These are phyloP conservation scores for Habrosyne pyritoides DNA, from an alignment of 2,888 invertebrate species.

Conservation along the genomic window DNA sequence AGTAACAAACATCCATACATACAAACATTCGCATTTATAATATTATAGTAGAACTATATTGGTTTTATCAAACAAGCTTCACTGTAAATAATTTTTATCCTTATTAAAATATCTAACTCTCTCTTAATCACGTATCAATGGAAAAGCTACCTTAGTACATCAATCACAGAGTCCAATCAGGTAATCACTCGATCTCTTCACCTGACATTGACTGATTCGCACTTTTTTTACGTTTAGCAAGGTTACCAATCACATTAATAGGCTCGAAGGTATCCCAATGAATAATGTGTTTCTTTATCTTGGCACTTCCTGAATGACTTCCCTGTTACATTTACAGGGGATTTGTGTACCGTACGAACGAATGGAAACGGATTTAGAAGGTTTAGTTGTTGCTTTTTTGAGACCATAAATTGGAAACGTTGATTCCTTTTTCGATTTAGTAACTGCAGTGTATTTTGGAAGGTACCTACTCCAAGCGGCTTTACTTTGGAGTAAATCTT, in stretches of 20 bases:
- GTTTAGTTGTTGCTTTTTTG: neutral
- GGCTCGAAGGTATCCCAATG: slow-evolving; percentile 19
- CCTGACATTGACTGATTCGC: slow-evolving; percentile 49
- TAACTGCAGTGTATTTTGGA: neutral
- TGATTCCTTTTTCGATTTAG: neutral
- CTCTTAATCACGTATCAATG: slow-evolving; percentile 1
- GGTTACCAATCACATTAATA: slow-evolving; percentile 30
- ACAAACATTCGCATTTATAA: too few species aligned
- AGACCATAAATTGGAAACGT: slow-evolving; percentile 9
- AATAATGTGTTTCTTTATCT: slow-evolving; percentile 24
- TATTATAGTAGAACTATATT: too few species aligned
- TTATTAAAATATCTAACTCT: neutral
- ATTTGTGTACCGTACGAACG: slow-evolving; percentile 8
- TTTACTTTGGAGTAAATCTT: neutral
- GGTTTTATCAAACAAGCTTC: too few species aligned
- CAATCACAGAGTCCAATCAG: slow-evolving; percentile 45
- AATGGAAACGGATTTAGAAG: neutral
- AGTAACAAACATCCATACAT: too few species aligned
- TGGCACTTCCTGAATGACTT: slow-evolving; percentile 20
- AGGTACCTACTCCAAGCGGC: neutral
- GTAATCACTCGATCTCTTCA: slow-evolving; percentile 31
- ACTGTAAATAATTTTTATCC: too few species aligned
- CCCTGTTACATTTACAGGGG: slow-evolving; percentile 10
- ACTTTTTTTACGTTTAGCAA: slow-evolving; percentile 26
- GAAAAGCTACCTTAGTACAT: slow-evolving; percentile 38